Evolutionary conservation across 1,140 invertebrate species (phyloP).

Genomic region (Pogonognathellus flavescens): DNA sequence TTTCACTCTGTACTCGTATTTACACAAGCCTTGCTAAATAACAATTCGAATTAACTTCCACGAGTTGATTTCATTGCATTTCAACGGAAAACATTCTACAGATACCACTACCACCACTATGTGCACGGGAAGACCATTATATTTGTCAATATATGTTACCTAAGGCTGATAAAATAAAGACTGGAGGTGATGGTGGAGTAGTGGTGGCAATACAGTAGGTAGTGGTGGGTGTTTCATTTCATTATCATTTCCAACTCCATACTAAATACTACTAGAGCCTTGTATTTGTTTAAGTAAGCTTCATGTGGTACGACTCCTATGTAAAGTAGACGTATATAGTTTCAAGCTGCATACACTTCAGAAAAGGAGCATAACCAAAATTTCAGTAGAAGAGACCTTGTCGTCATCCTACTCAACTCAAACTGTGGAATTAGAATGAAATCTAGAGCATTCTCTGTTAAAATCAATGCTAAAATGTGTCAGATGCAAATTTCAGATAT

Average conservation of each 20-base stretch:
- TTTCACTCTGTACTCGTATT: background rate
- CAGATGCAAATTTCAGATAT: conserved; percentile 45
- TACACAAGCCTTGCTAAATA: background rate
- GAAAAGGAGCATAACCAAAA: background rate
- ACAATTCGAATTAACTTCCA: conserved; percentile 1
- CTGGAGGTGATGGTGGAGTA: too few relatives aligned
- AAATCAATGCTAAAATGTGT: conserved; percentile 47
- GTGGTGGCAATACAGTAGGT: too few relatives aligned
- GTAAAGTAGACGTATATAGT: too few relatives aligned
- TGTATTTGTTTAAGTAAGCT: too few relatives aligned
- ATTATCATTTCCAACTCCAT: too few relatives aligned
- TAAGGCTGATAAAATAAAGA: too few relatives aligned
- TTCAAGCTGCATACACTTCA: background rate
- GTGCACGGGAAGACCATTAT: background rate
- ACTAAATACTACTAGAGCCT: too few relatives aligned
- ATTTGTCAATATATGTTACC: too few relatives aligned
- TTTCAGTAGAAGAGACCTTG: background rate
- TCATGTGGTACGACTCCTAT: too few relatives aligned
- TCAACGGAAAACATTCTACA: background rate
- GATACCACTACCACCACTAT: background rate
- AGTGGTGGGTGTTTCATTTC: too few relatives aligned
- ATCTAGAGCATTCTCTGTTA: conserved; percentile 15
- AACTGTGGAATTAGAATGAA: background rate
- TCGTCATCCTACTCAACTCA: background rate
- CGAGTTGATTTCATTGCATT: conserved; percentile 22